These are phyloP conservation scores for Latrodectus elegans DNA, from an alignment of 2,888 invertebrate species.

Conservation along the genomic window DNA sequence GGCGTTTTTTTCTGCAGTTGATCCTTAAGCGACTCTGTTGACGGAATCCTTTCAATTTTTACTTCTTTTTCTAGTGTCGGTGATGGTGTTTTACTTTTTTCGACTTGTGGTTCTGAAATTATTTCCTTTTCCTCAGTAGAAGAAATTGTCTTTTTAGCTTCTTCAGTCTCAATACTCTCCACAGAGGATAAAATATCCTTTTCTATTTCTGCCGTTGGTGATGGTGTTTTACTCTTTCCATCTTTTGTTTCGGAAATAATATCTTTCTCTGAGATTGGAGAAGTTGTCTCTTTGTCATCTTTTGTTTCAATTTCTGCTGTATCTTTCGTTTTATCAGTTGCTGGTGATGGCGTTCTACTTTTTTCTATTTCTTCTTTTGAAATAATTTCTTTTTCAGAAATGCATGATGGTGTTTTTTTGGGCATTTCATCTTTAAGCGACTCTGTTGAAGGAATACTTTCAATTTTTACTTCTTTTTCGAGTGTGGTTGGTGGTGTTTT, in stretches of 20 bases:
- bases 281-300: neutral
- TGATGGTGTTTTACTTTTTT: neutral
- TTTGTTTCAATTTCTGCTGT: no score
- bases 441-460: neutral
- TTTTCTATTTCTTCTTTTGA: neutral
- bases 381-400: neutral
- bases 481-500: neutral
- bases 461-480: slow-evolving; percentile 2
- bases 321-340: no score
- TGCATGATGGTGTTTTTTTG: neutral
- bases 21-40: neutral
- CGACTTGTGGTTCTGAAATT: neutral
- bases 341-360: no score
- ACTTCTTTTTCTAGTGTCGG: neutral
- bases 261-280: neutral
- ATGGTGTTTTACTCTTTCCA: neutral
- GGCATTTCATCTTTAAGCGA: neutral
- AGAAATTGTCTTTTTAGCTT: neutral
- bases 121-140: neutral
- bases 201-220: neutral
- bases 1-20: neutral
- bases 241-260: no score
- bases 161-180: neutral
- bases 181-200: neutral
- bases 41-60: neutral